Percentiles rank a stretch among this genome's conserved stretches.
Evolutionary conservation across 2,888 invertebrate species (phyloP).

Genomic region (Augochlorella aurata): DNA sequence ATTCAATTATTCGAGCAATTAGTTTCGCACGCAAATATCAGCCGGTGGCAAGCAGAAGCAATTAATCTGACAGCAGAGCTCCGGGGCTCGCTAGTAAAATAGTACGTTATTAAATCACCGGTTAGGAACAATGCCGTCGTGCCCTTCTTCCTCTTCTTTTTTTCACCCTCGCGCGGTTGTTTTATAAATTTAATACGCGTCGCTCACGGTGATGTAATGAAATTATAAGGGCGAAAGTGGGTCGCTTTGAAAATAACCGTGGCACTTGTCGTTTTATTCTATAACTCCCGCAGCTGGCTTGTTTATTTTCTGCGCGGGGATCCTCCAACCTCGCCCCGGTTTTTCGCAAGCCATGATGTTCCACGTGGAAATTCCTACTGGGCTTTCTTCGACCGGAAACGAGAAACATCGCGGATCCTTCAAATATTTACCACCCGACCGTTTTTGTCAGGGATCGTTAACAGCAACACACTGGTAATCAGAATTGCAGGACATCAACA

Average conservation of each 20-base stretch:
- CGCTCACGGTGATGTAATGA: constrained; percentile 43
- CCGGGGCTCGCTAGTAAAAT: constrained; percentile 1
- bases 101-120: constrained; percentile 10
- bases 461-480: neutral
- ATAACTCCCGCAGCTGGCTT: constrained; percentile 2
- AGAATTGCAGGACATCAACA: neutral
- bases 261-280: constrained; percentile 14
- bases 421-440: neutral
- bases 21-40: constrained; percentile 12
- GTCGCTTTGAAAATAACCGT: constrained; percentile 54
- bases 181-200: constrained; percentile 31
- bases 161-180: constrained; percentile 6
- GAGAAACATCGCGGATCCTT: neutral
- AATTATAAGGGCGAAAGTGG: constrained; percentile 52
- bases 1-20: constrained; percentile 12
- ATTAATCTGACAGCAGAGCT: neutral
- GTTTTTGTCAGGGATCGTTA: too few species aligned
- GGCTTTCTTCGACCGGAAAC: neutral
- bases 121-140: neutral
- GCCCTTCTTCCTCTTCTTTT: neutral
- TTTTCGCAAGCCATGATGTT: neutral
- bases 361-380: neutral
- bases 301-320: constrained; percentile 8
- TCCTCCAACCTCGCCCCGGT: neutral
- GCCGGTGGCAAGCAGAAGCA: neutral